A percentile compares a stretch with the other conserved stretches of the same genome.
phyloP scores from a whole-genome alignment of 2,888 invertebrate genomes.

The Drosophila neutralis region DNA sequence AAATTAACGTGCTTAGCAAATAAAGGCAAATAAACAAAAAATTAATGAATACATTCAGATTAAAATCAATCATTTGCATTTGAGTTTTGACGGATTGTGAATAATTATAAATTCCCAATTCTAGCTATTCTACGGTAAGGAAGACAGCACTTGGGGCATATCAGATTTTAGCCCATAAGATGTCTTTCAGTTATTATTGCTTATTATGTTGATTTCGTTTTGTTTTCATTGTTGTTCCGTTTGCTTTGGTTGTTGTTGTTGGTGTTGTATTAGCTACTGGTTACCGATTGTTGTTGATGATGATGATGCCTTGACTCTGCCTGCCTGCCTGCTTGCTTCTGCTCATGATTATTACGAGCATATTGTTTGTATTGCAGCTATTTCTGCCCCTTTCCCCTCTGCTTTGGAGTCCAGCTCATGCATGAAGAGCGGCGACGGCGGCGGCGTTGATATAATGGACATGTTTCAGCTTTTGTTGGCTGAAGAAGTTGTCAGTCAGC shows the following conservation, averaged over 20 bases:
- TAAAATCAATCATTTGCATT: slow-evolving; percentile 19
- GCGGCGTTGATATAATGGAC: slow-evolving; percentile 71
- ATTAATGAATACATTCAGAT: slow-evolving; percentile 9
- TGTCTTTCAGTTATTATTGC: slow-evolving; percentile 28
- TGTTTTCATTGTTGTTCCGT: slow-evolving; percentile 47
- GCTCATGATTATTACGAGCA: slow-evolving; percentile 51
- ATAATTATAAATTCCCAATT: slow-evolving; percentile 1
- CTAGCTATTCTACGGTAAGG: background rate
- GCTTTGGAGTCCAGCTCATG: slow-evolving; percentile 57
- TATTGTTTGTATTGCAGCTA: slow-evolving; percentile 62
- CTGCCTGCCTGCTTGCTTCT: slow-evolving; percentile 8
- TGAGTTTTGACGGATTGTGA: no score
- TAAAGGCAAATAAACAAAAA: background rate
- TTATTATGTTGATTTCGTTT: slow-evolving; percentile 45
- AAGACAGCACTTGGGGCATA: slow-evolving; percentile 23
- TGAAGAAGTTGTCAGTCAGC: slow-evolving; percentile 71
- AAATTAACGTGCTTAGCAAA: background rate
- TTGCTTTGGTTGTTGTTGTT: slow-evolving; percentile 29
- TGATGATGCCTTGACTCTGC: slow-evolving; percentile 54
- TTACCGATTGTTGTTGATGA: slow-evolving; percentile 50
- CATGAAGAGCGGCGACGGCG: slow-evolving; percentile 59
- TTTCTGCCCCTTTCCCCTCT: slow-evolving; percentile 19
- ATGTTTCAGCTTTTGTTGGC: slow-evolving; percentile 80
- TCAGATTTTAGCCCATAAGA: slow-evolving; percentile 25
- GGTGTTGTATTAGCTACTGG: slow-evolving; percentile 48